Evolutionary conservation across 2,113 vertebrate species (phyloP).

Genomic region (Coreoperca whiteheadi): DNA sequence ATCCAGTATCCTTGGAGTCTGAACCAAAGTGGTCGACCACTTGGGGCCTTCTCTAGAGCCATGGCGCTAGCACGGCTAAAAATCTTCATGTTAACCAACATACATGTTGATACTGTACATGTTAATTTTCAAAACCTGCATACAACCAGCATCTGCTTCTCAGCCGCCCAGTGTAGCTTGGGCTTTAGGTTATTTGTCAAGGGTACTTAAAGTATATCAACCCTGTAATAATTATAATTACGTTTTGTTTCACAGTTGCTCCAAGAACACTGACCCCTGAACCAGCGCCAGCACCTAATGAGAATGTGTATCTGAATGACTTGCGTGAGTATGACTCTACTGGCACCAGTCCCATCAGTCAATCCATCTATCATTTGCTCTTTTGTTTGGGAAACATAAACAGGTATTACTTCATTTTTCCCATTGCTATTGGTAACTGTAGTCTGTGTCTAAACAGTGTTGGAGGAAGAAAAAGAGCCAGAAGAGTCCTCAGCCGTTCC

Average conservation of each 20-base stretch:
- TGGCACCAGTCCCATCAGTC: not conserved
- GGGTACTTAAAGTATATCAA: not conserved
- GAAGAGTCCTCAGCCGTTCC: not conserved
- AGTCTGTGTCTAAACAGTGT: constrained; percentile 55
- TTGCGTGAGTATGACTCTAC: constrained; percentile 60
- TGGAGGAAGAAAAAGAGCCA: not conserved
- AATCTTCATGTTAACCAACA: not conserved
- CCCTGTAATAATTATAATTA: not conserved
- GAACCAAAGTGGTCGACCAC: not conserved
- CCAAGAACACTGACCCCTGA: not conserved
- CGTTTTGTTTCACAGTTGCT: not conserved
- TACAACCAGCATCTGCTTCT: not conserved
- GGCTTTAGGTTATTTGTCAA: too few species aligned
- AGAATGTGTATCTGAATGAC: constrained; percentile 48
- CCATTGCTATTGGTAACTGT: not conserved
- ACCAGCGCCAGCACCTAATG: not conserved
- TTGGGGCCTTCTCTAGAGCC: not conserved
- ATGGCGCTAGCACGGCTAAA: not conserved
- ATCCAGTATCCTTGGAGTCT: too few species aligned
- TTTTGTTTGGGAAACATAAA: constrained; percentile 18
- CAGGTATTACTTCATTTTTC: constrained; percentile 57
- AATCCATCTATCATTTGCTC: not conserved
- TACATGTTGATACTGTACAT: too few species aligned
- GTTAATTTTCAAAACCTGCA: not conserved
- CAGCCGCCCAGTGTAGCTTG: not conserved